Evolutionary conservation across 1,140 invertebrate genomes (phyloP).

Genomic region (Micrasema minimum): DNA sequence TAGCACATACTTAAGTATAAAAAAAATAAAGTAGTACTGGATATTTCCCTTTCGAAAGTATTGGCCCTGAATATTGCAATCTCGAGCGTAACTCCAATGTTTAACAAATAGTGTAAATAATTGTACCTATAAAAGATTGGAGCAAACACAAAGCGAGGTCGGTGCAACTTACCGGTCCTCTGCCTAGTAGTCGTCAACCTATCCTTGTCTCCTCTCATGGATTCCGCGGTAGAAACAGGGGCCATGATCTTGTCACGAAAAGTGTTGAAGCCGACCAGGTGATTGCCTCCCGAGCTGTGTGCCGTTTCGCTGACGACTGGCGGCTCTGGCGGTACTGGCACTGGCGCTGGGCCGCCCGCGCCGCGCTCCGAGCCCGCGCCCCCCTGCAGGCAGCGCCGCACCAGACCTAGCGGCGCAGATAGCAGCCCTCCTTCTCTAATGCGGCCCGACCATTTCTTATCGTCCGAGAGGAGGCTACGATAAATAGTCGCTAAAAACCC

Average conservation of each 20-base stretch:
- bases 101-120: background rate
- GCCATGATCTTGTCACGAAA: constrained; percentile 44
- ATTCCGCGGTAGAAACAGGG: constrained; percentile 57
- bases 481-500: constrained; percentile 43
- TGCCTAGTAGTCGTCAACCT: constrained; percentile 38
- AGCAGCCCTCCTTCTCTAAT: constrained; percentile 22
- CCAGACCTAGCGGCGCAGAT: constrained; percentile 21
- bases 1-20: no score
- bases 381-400: constrained; percentile 31
- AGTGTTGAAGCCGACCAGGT: constrained; percentile 15
- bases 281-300: background rate
- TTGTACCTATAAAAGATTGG: background rate
- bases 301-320: constrained; percentile 21
- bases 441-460: constrained; percentile 33
- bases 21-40: no score
- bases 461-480: constrained; percentile 28
- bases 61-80: constrained; percentile 26
- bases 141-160: background rate
- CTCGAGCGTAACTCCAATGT: background rate
- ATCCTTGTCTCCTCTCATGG: constrained; percentile 64
- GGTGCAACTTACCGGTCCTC: constrained; percentile 41
- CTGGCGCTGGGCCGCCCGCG: background rate
- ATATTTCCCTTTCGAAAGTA: constrained; percentile 45
- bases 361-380: background rate
- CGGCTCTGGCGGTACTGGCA: background rate